A percentile compares a stretch with the other conserved stretches of the same genome.
Conservation (phyloP, 2,113 vertebrate genomes). For the Empidonax alnorum region DNA sequence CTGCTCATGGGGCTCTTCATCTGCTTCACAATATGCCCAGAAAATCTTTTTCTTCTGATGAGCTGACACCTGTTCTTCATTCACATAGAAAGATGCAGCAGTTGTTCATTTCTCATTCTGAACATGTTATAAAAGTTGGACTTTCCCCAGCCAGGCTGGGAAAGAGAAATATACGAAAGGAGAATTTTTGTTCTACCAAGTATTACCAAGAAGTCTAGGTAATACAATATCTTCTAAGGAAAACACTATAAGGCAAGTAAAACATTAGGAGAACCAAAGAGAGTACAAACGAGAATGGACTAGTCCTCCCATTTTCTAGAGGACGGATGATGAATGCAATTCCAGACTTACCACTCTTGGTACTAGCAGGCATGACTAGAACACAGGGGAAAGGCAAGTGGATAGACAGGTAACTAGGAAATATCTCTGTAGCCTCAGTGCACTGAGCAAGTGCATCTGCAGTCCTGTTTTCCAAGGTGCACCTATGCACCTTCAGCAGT, state of each 20-base stretch:
- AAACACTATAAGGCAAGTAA: neutral
- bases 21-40: neutral
- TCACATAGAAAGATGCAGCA: neutral
- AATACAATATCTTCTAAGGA: neutral
- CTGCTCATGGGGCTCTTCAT: neutral
- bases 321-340: neutral
- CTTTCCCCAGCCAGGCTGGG: neutral
- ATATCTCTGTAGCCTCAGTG: neutral
- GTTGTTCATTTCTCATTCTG: neutral
- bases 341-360: neutral
- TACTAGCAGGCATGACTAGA: neutral
- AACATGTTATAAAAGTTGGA: neutral
- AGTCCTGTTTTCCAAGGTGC: neutral
- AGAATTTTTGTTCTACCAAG: neutral
- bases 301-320: neutral
- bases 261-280: neutral
- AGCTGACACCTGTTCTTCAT: neutral
- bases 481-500: neutral
- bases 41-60: neutral
- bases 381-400: neutral
- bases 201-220: neutral
- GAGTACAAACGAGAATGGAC: neutral
- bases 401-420: neutral
- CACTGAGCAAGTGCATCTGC: neutral
- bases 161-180: neutral